Evolutionary conservation across 2,113 vertebrate species (phyloP), one percentile per base, ranked within the genome.

Genomic region (Paracanthobrama guichenoti): DNA sequence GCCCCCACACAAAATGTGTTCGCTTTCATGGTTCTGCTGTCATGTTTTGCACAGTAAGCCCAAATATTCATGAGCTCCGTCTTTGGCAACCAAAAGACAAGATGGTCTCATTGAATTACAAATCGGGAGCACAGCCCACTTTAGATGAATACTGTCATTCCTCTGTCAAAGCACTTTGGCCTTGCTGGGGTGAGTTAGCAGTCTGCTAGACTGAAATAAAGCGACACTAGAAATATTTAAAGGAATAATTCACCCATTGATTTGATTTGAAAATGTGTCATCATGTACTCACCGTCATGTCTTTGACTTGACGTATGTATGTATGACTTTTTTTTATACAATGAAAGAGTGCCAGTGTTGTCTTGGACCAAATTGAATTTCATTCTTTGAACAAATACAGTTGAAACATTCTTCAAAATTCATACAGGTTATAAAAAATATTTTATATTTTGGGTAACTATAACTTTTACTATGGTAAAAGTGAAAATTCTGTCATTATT

Each of bases 21-120:
- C 77, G 28, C 77, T 79, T 79, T 79, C 57, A 79, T 79, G 77
- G 22, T 18, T 62, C 14, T 46, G 57, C 57, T 44, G 57, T 62
- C 39, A 18, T 42, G 39, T 44, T 57, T 31, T 59, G 53, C 42
- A 14, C 35, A 26, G 76, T 26, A 39, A 44, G 39, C 57, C 57
- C 77, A 79, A 62, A 79, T 79, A 62, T 79, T 79, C 57, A 79
- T 79, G 77, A 79, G 77, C 22, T 79, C 39, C 6, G 35, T 26
- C 57, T 79, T 79, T 79, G 77, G 39, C 76, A 62, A 79, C 35
- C 14, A 44, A 62, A 79, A 62, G 76, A 79, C 77, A 79, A 62
- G 39, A 44, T 62, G 57, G 16, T 44, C 77, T 79, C n/a, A 46
- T 62, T 79, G 77, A 79, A 79, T 62, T 79, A 79, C 77, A 62